These are phyloP conservation scores for Congeria kusceri DNA, from an alignment of 2,888 invertebrate species.

Conservation along the genomic window DNA sequence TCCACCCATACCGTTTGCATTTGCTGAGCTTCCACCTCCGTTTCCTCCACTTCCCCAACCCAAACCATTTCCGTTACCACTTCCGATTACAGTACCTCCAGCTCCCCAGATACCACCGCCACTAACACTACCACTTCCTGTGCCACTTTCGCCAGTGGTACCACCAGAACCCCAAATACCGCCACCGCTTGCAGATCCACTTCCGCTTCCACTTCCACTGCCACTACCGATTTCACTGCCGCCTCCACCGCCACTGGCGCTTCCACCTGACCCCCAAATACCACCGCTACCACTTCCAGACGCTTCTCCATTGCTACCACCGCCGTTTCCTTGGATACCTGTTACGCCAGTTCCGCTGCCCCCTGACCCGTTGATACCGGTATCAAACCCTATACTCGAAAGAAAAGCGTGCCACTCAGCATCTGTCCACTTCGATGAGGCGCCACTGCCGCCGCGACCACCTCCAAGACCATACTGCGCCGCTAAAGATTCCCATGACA, in stretches of 20 bases:
- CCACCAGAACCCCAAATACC: constrained; percentile 7
- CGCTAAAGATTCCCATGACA: background rate
- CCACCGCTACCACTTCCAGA: background rate
- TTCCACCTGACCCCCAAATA: background rate
- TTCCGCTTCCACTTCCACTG: background rate
- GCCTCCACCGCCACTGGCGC: background rate
- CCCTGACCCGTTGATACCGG: constrained; percentile 2
- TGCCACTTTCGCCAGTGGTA: constrained; percentile 7
- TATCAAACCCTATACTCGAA: background rate
- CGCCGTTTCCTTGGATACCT: background rate
- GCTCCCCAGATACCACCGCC: background rate
- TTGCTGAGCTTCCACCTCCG: constrained; percentile 6
- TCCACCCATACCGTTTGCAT: constrained; percentile 5
- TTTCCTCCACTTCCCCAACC: constrained; percentile 14
- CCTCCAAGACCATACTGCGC: background rate
- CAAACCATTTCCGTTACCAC: constrained; percentile 4
- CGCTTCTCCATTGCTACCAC: background rate
- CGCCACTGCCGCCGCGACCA: background rate
- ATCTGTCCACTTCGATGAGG: background rate
- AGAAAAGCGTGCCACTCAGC: background rate
- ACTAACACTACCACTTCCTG: background rate
- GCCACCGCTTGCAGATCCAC: background rate
- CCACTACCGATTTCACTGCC: background rate
- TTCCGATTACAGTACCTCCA: background rate
- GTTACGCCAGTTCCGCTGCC: background rate